Base-by-base conservation (phyloP, 2,797 vertebrate genomes). In the Pteronotus mesoamericanus region DNA sequence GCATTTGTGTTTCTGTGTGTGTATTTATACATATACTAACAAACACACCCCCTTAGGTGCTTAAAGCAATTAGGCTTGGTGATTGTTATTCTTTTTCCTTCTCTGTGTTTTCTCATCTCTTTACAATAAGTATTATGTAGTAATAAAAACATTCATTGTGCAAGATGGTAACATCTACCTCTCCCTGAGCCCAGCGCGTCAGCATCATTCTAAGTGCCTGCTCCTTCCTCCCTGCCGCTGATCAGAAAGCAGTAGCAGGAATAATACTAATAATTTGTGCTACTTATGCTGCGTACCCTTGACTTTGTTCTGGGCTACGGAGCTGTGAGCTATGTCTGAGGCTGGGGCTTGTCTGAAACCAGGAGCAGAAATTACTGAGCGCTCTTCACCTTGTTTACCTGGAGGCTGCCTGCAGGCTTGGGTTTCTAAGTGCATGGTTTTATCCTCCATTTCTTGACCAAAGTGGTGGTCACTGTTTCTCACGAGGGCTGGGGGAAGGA, bases 391-490 rank as follows among this genome's bases (percentile, higher is more conserved):
- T 3, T 34, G 5, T 69, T 18, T 22, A 32, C 71, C 59, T 34
- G 42, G 71, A 59, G 34, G 85, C 71, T 53, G 86, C 64, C 59
- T 48, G 75, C 51, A 37, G 71, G 37, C 44, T 72, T 48, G 53
- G 34, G 82, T 83, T 48, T 75, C 80, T 78, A 85, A 84, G 82
- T 21, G 68, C 44, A 6, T 15, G 5, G 29, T 69, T 69, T 86
- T 69, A 66, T 78, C 86, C 53, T 44, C 57, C 34, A 9, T 84
- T 78, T 96, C 88, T 82, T 29, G 80, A 94, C 37, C 24, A 29
- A 71, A 69, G n/a, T 57, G 79, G 37, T 80, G 61, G 32, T 79
- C 77, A 26, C 44, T 75, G 48, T 51, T 86, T 26, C 42, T 34
- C 22, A 8, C n/a, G 32, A 64, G 69, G 44, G 51, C 48, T 16